Conservation (phyloP, 2,113 vertebrate genomes). For the Sebastes schlegelii region DNA sequence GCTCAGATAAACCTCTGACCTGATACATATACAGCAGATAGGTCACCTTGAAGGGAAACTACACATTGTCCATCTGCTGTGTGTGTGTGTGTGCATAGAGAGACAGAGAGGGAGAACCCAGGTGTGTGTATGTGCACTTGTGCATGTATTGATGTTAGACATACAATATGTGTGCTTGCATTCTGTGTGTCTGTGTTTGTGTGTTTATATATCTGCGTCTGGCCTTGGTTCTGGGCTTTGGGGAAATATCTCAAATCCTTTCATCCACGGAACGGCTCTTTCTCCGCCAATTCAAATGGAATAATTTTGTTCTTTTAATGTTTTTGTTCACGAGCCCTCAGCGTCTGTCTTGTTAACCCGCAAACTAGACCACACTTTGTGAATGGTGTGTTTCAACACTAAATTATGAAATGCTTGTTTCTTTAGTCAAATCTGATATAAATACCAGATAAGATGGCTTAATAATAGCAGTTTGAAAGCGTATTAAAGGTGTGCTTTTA, state of each 20-base stretch:
- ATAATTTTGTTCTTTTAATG: constrained; percentile 65
- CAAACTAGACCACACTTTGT: constrained; percentile 42
- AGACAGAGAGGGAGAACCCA: neutral
- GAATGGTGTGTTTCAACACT: constrained; percentile 20
- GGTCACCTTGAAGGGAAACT: constrained; percentile 77
- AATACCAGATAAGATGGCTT: constrained; percentile 5
- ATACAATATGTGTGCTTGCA: constrained; percentile 21
- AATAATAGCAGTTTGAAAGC: constrained; percentile 23
- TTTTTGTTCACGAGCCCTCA: constrained; percentile 34
- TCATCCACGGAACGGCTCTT: constrained; percentile 57
- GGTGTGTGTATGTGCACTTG: constrained; percentile 39
- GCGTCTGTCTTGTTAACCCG: constrained; percentile 41
- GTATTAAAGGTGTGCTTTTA: constrained; percentile 12
- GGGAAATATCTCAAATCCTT: constrained; percentile 66
- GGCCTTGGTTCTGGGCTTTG: constrained; percentile 58
- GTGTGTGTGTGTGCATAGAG: neutral
- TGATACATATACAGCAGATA: constrained; percentile 53
- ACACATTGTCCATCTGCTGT: constrained; percentile 56
- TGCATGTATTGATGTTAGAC: constrained; percentile 47
- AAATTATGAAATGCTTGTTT: constrained; percentile 17
- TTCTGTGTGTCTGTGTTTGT: constrained; percentile 29
- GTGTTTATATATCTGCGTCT: constrained; percentile 47
- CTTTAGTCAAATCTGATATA: constrained; percentile 19
- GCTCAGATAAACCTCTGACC: constrained; percentile 54
- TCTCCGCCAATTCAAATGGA: constrained; percentile 58